Evolutionary conservation across 1,140 invertebrate species (phyloP), one percentile per base, ranked within the genome.

Genomic region (Zaprionus taronus): DNA sequence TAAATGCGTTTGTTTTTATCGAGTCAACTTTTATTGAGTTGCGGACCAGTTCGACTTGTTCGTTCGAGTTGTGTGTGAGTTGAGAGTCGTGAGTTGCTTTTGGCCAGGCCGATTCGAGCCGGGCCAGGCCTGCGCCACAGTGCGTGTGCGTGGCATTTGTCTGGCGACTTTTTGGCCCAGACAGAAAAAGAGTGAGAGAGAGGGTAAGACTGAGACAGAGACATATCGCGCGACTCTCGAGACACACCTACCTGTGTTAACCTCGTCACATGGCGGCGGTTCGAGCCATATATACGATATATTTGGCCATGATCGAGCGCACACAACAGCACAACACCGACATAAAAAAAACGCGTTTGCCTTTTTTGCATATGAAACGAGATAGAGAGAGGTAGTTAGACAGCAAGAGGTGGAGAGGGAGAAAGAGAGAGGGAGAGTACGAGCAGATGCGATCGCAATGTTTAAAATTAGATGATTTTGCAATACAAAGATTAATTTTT

Each of bases 401-500:
- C 26, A 36, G 9, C 12, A 6, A 20, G 56, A 58, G 31, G 47
- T 15, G 14, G 12, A 38, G 36, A 22, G 31, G 36, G 31, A 31
- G 17, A 9, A 17, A 12, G 31, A 38, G 31, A 24, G 36, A 47
- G 14, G 17, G 31, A 36, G 62, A 56, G 51, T 14, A 4, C 49
- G 15, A 68, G 14, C 49, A 53, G 36, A 44, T 14, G n/a, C 20
- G 68, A 65, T 67, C 53, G 53, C 65, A 69, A 64, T 72, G 80
- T 80, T 80, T 83, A 89, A 72, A 74, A 72, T 70, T 80, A 89
- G 82, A 74, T 66, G 67, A 80, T 89, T 87, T 87, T 83, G 84
- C 83, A 89, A 89, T 89, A 60, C 55, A 65, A 83, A 85, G 85
- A 89, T 90, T 90, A 90, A 90, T 89, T 71, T 81, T 55, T 62